Conservation (phyloP, 2,797 vertebrate genomes). For the Siniperca obscura region DNA sequence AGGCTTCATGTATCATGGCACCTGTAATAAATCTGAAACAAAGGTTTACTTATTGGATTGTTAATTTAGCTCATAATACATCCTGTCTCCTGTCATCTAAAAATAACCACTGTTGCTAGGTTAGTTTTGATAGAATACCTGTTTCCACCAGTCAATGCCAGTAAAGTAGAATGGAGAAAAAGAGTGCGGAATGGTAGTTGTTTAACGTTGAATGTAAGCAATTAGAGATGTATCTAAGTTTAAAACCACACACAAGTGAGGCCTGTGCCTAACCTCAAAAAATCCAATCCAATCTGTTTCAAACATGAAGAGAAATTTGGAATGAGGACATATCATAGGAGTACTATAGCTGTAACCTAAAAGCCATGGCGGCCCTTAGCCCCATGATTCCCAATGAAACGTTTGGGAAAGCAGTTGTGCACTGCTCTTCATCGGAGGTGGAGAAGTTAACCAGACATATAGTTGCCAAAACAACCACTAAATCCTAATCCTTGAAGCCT, state of each 20-base stretch:
- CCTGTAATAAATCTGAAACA: slow-evolving; percentile 61
- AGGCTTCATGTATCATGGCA: slow-evolving; percentile 41
- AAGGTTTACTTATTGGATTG: slow-evolving; percentile 52
- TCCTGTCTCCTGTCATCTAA: slow-evolving; percentile 28
- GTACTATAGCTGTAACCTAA: neutral
- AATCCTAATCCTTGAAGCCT: neutral
- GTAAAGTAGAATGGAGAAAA: slow-evolving; percentile 6
- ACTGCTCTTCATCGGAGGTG: neutral
- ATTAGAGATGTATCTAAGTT: neutral
- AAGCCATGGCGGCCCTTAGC: neutral
- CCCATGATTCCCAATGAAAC: neutral
- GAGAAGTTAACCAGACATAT: neutral
- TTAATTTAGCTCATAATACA: slow-evolving; percentile 55
- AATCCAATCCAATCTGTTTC: slow-evolving; percentile 1
- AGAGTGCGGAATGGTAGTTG: neutral
- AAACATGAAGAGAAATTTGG: slow-evolving; percentile 5
- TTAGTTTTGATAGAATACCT: slow-evolving; percentile 35
- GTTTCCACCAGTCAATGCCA: slow-evolving; percentile 18
- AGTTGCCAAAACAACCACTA: too few relatives aligned
- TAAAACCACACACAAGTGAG: neutral
- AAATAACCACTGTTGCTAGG: slow-evolving; percentile 36
- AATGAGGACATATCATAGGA: neutral
- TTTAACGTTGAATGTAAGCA: neutral
- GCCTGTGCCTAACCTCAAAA: neutral
- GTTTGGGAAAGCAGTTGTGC: neutral